Evolutionary conservation across 2,888 invertebrate species (phyloP).

Genomic region (Furcula furcula): DNA sequence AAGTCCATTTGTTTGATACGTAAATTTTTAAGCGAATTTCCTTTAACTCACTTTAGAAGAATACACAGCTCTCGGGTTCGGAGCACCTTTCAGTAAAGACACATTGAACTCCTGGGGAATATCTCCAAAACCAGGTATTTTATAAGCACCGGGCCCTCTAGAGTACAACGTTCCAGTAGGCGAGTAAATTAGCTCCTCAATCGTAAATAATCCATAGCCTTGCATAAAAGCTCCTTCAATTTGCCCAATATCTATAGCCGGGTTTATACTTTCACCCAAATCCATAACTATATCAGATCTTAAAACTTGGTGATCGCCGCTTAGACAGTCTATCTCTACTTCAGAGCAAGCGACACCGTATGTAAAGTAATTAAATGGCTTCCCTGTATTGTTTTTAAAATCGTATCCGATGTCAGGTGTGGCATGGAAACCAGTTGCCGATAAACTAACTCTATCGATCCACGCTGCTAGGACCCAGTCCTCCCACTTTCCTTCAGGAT

Average conservation of each 20-base stretch:
- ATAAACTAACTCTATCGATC: conserved; percentile 88
- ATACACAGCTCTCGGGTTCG: conserved; percentile 95
- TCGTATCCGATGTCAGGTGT: conserved; percentile 89
- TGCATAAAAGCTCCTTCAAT: conserved; percentile 97
- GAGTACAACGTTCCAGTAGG: conserved; percentile 91
- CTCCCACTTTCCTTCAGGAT: conserved; percentile 92
- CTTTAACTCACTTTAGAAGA: conserved; percentile 92
- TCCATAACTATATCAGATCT: conserved; percentile 98
- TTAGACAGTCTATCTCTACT: conserved; percentile 96
- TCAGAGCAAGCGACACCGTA: conserved; percentile 93
- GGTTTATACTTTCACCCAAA: conserved; percentile 96
- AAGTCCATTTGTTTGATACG: not conserved
- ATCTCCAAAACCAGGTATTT: conserved; percentile 95
- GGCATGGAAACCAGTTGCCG: conserved; percentile 91
- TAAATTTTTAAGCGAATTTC: not conserved
- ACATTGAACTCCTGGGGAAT: conserved; percentile 97
- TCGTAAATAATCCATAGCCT: conserved; percentile 95
- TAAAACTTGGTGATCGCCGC: conserved; percentile 95
- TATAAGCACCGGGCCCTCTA: conserved; percentile 96
- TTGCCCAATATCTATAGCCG: conserved; percentile 98
- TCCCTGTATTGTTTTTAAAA: conserved; percentile 86
- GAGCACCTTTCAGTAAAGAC: conserved; percentile 92
- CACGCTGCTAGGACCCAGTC: conserved; percentile 91
- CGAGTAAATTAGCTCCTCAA: conserved; percentile 95
- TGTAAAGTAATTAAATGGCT: conserved; percentile 91